phyloP scores from a whole-genome alignment of 2,113 vertebrate genomes.

The Crotalus horridus region DNA sequence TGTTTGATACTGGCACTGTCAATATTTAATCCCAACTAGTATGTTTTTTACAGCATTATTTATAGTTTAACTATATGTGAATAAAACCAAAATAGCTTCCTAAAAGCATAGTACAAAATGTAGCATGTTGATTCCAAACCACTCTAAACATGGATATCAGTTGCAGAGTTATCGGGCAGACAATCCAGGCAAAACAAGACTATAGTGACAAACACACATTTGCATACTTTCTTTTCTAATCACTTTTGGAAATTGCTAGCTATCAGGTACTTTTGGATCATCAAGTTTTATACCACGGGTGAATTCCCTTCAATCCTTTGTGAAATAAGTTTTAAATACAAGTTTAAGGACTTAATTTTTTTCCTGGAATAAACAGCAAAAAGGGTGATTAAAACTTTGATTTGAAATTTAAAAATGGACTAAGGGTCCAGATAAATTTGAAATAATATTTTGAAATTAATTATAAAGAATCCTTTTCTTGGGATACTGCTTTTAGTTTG shows the following conservation, averaged over 20 bases:
- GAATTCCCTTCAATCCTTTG: not conserved
- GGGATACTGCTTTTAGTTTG: not conserved
- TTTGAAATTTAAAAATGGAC: not conserved
- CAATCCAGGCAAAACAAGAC: not conserved
- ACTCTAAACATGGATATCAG: not conserved
- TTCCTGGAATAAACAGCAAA: not conserved
- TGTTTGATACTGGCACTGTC: not conserved
- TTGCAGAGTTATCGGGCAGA: not conserved
- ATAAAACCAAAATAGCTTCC: not conserved
- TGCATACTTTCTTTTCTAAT: not conserved
- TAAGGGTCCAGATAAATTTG: not conserved
- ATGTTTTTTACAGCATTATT: not conserved
- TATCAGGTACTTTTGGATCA: not conserved
- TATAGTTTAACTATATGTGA: not conserved
- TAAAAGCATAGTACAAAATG: not conserved
- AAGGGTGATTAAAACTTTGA: not conserved
- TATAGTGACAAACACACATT: not conserved
- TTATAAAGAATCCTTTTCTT: not conserved
- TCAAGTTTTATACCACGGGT: not conserved
- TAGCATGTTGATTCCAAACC: not conserved
- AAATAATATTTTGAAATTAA: not conserved
- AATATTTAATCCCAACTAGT: not conserved
- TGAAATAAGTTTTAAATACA: not conserved
- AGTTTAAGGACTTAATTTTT: not conserved
- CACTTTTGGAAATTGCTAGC: not conserved